These are phyloP conservation scores for Hypena proboscidalis DNA, from an alignment of 2,888 invertebrate genomes.

Conservation along the genomic window DNA sequence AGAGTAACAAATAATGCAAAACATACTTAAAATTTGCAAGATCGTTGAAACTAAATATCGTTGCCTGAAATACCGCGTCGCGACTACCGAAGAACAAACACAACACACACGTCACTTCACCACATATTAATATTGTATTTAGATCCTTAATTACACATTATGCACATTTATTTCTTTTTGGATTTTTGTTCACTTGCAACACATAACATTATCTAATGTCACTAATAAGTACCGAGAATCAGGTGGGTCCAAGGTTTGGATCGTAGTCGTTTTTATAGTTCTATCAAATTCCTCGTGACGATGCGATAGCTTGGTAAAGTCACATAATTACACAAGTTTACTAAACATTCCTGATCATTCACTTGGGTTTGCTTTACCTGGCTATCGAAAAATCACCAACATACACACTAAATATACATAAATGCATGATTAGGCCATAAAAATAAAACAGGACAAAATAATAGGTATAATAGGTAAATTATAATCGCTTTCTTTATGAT, in stretches of 20 bases:
- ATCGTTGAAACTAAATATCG: conserved; percentile 18
- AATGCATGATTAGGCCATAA: conserved; percentile 30
- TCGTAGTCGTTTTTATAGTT: conserved; percentile 15
- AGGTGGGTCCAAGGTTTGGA: conserved; percentile 32
- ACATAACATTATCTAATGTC: conserved; percentile 47
- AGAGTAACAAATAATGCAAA: conserved; percentile 17
- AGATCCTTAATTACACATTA: conserved; percentile 58
- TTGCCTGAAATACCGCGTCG: conserved; percentile 45
- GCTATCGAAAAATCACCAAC: not conserved
- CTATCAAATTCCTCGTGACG: conserved; percentile 4
- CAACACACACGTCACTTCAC: conserved; percentile 46
- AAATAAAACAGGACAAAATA: conserved; percentile 12
- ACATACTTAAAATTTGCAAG: conserved; percentile 2
- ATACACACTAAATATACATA: conserved; percentile 18
- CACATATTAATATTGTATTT: conserved; percentile 38
- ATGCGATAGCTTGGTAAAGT: conserved; percentile 8
- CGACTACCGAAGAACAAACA: conserved; percentile 42
- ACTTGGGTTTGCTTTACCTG: not conserved
- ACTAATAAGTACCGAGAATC: conserved; percentile 62
- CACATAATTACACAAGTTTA: not conserved
- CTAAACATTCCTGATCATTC: not conserved
- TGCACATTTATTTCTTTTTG: conserved; percentile 59
- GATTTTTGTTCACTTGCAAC: conserved; percentile 52
- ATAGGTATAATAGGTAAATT: no score
- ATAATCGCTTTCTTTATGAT: no score